Evolutionary conservation across 30 jellyfish, hydroid and myxozoan genomes (phyloP), one percentile per base, ranked within the genome.

Genomic region (Sanderia malayensis): DNA sequence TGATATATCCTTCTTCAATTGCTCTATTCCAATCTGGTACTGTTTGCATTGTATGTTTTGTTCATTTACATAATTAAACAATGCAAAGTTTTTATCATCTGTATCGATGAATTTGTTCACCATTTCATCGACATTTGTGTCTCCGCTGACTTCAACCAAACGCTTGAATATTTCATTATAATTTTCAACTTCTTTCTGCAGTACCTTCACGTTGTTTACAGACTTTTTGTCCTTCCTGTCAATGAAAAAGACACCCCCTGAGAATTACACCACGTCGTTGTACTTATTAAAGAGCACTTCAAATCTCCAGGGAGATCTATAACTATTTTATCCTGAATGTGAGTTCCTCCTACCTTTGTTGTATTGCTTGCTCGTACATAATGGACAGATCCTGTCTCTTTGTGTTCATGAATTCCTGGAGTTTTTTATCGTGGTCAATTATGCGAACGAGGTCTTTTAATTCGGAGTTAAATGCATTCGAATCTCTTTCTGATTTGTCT

Each of bases 401-500:
- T 30, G 96, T 83, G 0, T 62, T 58, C 95, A 92, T 92, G 87
- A 92, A 92, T 0, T 77, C 95, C 26, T 87, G 71, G 57, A 92
- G 71, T 55, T 84, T 77, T 20, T 65, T 84, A 17, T 92, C 98
- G 64, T 92, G 94, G 58, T 92, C 98, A 1, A 92, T 84, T 22
- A 92, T 73, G 44, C 98, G 70, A 25, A 83, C 52, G 4, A 84
- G 70, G 46, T 92, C 98, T 61, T 79, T 92, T 44, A 77, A 59
- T 61, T 92, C 98, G 15, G 93, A 55, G 26, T 84, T 92, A 63
- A 69, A 92, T 21, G 59, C 15, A 0, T 81, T 61, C 24, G 67
- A 47, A 44, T 92, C 98, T 27, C 96, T 71, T 37, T 74, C 96
- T 4, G 91, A 85, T 30, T 95, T 77, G 33, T 92, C 98, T 41